These are phyloP conservation scores for Torymus tubicola DNA, from an alignment of 2,888 invertebrate species.

Conservation along the genomic window DNA sequence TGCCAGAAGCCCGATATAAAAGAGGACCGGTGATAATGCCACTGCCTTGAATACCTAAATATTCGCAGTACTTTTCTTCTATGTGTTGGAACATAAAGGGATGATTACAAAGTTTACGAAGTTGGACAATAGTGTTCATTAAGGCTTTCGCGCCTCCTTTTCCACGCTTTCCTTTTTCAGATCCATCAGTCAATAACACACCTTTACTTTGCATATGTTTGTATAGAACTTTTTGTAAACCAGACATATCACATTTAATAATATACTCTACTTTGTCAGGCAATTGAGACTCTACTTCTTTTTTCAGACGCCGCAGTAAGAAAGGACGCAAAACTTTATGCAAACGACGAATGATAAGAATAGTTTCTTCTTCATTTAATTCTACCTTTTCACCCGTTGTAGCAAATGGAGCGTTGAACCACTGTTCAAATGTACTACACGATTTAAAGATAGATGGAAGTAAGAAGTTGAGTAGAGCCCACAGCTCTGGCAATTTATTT, in stretches of 20 bases:
- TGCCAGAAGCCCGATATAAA: slow-evolving; percentile 95
- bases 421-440: slow-evolving; percentile 98
- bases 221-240: slow-evolving; percentile 94
- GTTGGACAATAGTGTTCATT: slow-evolving; percentile 99
- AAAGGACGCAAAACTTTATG: slow-evolving; percentile 99
- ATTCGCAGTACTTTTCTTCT: slow-evolving; percentile 97
- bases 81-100: slow-evolving; percentile 99
- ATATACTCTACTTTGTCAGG: slow-evolving; percentile 99
- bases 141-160: slow-evolving; percentile 97
- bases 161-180: slow-evolving; percentile 95
- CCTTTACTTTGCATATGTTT: slow-evolving; percentile 99
- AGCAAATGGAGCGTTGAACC: slow-evolving; percentile 99
- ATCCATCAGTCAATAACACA: slow-evolving; percentile 95
- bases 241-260: slow-evolving; percentile 99
- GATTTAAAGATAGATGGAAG: slow-evolving; percentile 99
- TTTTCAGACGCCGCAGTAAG: slow-evolving; percentile 96
- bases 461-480: slow-evolving; percentile 98
- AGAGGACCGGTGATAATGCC: slow-evolving; percentile 92
- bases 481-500: slow-evolving; percentile 98
- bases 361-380: slow-evolving; percentile 99
- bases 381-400: slow-evolving; percentile 99
- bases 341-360: slow-evolving; percentile 98
- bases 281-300: slow-evolving; percentile 99
- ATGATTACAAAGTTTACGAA: slow-evolving; percentile 99
- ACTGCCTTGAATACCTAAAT: slow-evolving; percentile 85